Conservation (phyloP, 1,140 invertebrate species). For the Wasmannia auropunctata region DNA sequence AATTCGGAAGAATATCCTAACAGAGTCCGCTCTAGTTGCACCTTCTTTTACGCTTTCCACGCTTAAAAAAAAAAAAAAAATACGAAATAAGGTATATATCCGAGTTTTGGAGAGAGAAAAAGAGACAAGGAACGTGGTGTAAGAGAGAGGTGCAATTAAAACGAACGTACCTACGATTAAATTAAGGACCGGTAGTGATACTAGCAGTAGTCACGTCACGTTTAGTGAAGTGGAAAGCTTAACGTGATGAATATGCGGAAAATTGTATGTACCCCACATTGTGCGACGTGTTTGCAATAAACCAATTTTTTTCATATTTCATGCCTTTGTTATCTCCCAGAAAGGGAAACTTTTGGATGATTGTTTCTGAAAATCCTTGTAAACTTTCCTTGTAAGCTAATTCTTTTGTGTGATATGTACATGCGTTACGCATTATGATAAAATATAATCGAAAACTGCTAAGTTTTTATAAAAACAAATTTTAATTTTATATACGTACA, state of each 20-base stretch:
- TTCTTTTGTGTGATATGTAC: not conserved
- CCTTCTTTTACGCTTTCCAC: conserved; percentile 1
- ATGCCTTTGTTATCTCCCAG: too few species aligned
- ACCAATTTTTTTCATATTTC: conserved; percentile 45
- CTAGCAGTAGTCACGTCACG: conserved; percentile 35
- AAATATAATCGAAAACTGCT: not conserved
- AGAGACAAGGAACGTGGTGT: conserved; percentile 26
- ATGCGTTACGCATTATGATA: not conserved
- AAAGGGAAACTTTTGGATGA: not conserved
- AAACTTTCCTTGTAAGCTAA: not conserved
- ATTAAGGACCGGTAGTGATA: conserved; percentile 49
- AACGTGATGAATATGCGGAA: not conserved
- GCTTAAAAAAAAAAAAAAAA: too few species aligned
- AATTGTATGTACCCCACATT: conserved; percentile 44
- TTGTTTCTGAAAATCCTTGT: not conserved
- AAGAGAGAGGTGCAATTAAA: not conserved
- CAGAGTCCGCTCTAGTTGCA: conserved; percentile 1
- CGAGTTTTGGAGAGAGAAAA: conserved; percentile 52
- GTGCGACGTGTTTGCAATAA: conserved; percentile 43
- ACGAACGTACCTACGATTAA: conserved; percentile 12
- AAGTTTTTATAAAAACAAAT: not conserved
- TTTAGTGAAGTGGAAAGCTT: conserved; percentile 11
- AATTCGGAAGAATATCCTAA: not conserved
- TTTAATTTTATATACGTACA: not conserved
- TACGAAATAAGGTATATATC: conserved; percentile 45